Conservation (phyloP, 2,113 vertebrate genomes). For the Dromas ardeola region DNA sequence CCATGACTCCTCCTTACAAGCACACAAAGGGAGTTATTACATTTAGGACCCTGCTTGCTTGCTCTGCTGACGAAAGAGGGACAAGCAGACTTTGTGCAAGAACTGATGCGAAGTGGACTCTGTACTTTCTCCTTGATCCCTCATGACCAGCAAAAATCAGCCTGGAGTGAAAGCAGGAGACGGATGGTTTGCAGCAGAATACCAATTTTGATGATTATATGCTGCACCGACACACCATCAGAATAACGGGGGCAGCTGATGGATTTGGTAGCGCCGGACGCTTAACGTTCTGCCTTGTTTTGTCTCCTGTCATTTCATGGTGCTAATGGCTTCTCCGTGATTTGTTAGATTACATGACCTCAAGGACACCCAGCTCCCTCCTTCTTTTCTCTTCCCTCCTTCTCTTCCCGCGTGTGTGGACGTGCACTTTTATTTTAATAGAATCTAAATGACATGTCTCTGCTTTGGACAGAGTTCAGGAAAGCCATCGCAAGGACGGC, state of each 20-base stretch:
- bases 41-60: not conserved
- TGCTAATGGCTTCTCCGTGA: not conserved
- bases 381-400: not conserved
- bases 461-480: constrained; percentile 12
- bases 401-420: rapidly evolving
- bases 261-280: not conserved
- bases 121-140: not conserved
- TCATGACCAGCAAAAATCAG: not conserved
- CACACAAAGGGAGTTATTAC: rapidly evolving
- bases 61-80: not conserved
- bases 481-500: not conserved
- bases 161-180: not conserved
- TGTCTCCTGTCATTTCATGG: not conserved
- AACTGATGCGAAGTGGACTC: rapidly evolving
- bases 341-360: constrained; percentile 2
- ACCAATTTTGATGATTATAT: constrained; percentile 35
- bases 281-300: not conserved
- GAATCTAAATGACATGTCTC: constrained; percentile 6
- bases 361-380: not conserved
- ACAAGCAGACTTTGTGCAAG: not conserved
- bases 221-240: not conserved
- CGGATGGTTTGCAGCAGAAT: not conserved
- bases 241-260: not conserved
- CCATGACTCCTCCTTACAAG: not conserved
- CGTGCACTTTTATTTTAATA: constrained; percentile 3